phyloP scores from a whole-genome alignment of 2,797 vertebrate genomes.

The Hippoglossus hippoglossus region DNA sequence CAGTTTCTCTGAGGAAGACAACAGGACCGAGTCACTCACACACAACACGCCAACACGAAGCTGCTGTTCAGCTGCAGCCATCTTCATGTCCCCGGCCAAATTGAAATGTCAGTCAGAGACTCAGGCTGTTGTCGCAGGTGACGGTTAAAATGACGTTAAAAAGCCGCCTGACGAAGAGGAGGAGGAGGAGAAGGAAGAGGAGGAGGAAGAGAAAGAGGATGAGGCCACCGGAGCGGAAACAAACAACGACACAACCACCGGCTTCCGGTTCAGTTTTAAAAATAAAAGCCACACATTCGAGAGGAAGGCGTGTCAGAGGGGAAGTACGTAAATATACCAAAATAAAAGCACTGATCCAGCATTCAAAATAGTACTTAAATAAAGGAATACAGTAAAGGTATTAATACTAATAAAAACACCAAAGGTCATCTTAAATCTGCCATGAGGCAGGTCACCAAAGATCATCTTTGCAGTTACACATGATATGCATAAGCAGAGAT shows the following conservation, averaged over 20 bases:
- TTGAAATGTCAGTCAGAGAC: background rate
- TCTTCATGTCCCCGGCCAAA: background rate
- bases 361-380: background rate
- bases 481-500: too few relatives aligned
- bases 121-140: conserved; percentile 28
- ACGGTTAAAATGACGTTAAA: conserved; percentile 20
- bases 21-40: conserved; percentile 37
- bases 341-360: background rate
- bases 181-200: background rate
- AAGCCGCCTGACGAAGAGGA: conserved; percentile 27
- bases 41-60: background rate
- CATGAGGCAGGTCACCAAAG: too few relatives aligned
- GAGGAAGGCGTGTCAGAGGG: background rate
- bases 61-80: conserved; percentile 1
- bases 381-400: too few relatives aligned
- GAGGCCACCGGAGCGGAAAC: background rate
- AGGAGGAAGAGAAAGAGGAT: too few relatives aligned
- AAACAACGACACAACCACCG: background rate
- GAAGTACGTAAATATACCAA: background rate
- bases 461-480: too few relatives aligned
- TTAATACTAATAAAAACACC: too few relatives aligned
- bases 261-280: background rate
- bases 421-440: too few relatives aligned
- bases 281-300: background rate
- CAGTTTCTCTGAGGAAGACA: conserved; percentile 25